Conservation (phyloP, 64 coral and sea anemone genomes). For the Montipora capricornis region DNA sequence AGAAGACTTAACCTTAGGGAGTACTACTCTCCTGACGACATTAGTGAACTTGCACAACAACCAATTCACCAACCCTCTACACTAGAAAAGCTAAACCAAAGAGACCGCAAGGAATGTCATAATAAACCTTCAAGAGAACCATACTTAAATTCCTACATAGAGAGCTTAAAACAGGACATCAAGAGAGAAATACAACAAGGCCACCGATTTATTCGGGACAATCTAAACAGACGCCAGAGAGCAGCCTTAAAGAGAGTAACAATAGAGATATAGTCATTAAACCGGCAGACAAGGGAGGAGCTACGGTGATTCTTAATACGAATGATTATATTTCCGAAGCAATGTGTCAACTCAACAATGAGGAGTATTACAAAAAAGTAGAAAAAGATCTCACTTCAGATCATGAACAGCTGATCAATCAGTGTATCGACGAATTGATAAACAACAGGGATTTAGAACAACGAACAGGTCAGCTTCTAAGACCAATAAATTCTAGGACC, state of each 20-base stretch:
- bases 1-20: no score
- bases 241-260: constrained; percentile 9
- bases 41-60: no score
- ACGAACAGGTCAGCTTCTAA: constrained; percentile 19
- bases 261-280: not conserved
- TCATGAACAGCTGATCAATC: constrained; percentile 46
- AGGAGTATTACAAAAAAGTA: constrained; percentile 48
- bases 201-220: constrained; percentile 1
- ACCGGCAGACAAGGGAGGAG: not conserved
- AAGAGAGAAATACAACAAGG: not conserved
- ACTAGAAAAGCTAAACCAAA: no score
- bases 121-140: no score
- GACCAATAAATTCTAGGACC: constrained; percentile 40
- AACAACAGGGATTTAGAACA: not conserved
- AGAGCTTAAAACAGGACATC: constrained; percentile 34
- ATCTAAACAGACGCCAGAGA: constrained; percentile 37
- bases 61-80: no score
- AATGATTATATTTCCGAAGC: no score
- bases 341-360: constrained; percentile 29
- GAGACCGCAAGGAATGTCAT: no score
- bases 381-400: constrained; percentile 39
- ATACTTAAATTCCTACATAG: constrained; percentile 23
- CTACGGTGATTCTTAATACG: not conserved
- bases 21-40: no score
- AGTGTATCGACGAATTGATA: constrained; percentile 39